phyloP scores from a whole-genome alignment of 1,140 invertebrate species.

The Gonatopus flavifemur region DNA sequence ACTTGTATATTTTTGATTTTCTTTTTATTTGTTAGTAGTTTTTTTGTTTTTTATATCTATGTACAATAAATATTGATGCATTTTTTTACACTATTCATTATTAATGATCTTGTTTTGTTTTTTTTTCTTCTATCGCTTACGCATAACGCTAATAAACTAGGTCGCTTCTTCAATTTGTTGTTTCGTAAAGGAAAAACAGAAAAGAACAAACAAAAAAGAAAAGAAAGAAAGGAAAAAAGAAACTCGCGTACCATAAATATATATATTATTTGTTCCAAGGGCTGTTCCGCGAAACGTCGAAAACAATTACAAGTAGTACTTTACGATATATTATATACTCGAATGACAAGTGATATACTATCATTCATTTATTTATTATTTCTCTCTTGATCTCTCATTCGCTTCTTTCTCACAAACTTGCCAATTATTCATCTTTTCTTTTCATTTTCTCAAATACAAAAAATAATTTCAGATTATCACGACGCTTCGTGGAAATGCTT shows the following conservation, averaged over 20 bases:
- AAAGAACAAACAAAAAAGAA: no score
- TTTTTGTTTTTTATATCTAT: conserved; percentile 59
- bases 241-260: conserved; percentile 45
- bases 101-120: conserved; percentile 49
- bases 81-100: conserved; percentile 57
- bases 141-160: conserved; percentile 46
- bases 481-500: conserved; percentile 31
- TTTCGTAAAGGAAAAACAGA: conserved; percentile 34
- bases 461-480: conserved; percentile 43
- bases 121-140: conserved; percentile 47
- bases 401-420: conserved; percentile 4
- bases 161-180: conserved; percentile 33
- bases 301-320: no score
- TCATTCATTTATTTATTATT: no score
- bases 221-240: no score
- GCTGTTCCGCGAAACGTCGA: conserved; percentile 43
- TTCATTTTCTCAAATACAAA: conserved; percentile 37
- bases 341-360: conserved; percentile 7
- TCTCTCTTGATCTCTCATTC: no score
- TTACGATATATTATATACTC: conserved; percentile 6
- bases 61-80: conserved; percentile 60
- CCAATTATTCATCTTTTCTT: background rate
- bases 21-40: conserved; percentile 58
- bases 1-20: conserved; percentile 42
- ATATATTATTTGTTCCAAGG: conserved; percentile 36